phyloP scores from a whole-genome alignment of 2,113 vertebrate genomes.

The human region DNA sequence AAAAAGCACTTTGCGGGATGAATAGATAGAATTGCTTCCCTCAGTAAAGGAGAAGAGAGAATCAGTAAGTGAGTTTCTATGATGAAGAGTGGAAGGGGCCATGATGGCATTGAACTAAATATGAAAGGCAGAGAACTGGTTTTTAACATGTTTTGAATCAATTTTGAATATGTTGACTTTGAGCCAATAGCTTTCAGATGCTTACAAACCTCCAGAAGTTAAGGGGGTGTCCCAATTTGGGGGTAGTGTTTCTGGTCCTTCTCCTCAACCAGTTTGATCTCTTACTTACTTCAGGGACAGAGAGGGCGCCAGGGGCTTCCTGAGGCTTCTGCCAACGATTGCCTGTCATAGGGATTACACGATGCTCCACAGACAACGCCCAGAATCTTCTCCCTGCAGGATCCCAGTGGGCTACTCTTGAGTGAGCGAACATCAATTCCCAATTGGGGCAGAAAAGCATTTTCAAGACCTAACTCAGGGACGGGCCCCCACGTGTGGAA shows the following conservation, averaged over 20 bases:
- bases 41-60: neutral
- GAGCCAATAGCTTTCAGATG: neutral
- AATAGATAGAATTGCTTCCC: neutral
- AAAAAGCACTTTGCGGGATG: neutral
- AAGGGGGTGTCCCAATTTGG: accelerated
- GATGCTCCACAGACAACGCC: neutral
- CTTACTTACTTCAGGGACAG: neutral
- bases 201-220: neutral
- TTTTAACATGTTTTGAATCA: too few species aligned
- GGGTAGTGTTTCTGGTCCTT: neutral
- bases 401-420: neutral
- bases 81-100: too few species aligned
- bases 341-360: neutral
- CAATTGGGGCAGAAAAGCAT: neutral
- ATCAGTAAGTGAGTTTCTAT: too few species aligned
- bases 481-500: neutral
- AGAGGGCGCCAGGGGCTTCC: neutral
- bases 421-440: neutral
- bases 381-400: neutral
- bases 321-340: neutral
- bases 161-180: neutral
- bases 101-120: neutral
- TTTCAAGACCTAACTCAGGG: neutral
- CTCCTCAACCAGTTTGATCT: neutral
- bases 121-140: neutral